Base-by-base conservation (phyloP, 2,888 invertebrate species). In the Mesorhabditis sp. region DNA sequence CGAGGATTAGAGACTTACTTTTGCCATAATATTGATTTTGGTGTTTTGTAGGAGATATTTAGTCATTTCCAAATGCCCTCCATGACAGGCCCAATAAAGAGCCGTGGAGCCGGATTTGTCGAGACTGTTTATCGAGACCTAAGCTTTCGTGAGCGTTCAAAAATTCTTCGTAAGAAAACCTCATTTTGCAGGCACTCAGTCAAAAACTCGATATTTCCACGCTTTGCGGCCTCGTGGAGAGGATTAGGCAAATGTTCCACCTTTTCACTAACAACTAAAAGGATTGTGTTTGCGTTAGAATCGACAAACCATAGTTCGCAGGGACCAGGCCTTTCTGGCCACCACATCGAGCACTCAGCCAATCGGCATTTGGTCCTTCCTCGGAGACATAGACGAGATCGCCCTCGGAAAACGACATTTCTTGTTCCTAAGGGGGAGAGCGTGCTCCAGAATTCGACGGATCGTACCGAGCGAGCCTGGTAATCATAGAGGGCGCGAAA, bases 21-120 rank as follows among this genome's bases (percentile, higher is more conserved):
- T 13, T 7, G 13, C 43, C 62, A 15, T 68, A 44, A 43, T 69
- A 6, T 43, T 42, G 4, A 68, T 69, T 68, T 69, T 69, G 15
- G 15, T 28, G 28, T 61, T 70, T 63, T 84, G 81, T n/a, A 91
- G 83, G 13, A 90, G 85, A 67, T 87, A 86, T 70, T 87, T 83
- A 3, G 90, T 86, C 77, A 90, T 90, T 13, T 89, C 89, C 15
- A 88, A 77, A 80, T 90, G 90, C 3, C 90, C 90, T 45, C 89
- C 89, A 81, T 89, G 89, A n/a, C 89, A 87, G 41, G 90, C 90
- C 90, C 91, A 91, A 82, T 90, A 90, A 5, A 91, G 82, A 4
- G 91, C 89, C n/a, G 90, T 90, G 66, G 90, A 90, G 4, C 90
- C 90, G 44, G 90, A 89, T 76, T 90, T 89, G 85, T 91, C 91